Evolutionary conservation across 2,888 invertebrate species (phyloP).

Genomic region (Lasioglossum vierecki): DNA sequence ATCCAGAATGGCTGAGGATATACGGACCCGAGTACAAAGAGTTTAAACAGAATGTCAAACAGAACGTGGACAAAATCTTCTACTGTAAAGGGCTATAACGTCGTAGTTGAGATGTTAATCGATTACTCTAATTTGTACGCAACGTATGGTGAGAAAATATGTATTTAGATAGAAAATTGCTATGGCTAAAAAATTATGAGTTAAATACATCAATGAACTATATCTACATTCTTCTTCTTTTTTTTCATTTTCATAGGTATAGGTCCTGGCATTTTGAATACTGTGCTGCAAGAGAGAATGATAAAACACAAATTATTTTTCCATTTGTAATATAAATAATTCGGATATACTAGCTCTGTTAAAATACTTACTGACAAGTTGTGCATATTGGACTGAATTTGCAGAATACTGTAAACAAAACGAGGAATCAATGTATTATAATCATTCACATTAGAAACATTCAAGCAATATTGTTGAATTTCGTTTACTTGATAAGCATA

Average conservation of each 20-base stretch:
- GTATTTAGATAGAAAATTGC: conserved; percentile 49
- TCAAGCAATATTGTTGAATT: neutral
- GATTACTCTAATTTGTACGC: neutral
- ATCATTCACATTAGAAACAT: neutral
- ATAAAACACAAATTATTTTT: conserved; percentile 20
- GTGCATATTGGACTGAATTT: conserved; percentile 99
- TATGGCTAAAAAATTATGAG: conserved; percentile 32
- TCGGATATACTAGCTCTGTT: neutral
- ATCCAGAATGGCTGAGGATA: conserved; percentile 44
- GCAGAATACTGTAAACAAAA: conserved; percentile 93
- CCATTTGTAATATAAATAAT: neutral
- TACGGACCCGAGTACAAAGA: conserved; percentile 44
- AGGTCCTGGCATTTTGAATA: conserved; percentile 95
- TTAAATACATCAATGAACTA: conserved; percentile 71
- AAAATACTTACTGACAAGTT: conserved; percentile 95
- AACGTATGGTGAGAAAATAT: conserved; percentile 49
- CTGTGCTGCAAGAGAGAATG: conserved; percentile 89
- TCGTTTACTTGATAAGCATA: conserved; percentile 95
- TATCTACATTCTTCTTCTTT: conserved; percentile 88
- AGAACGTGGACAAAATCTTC: conserved; percentile 56
- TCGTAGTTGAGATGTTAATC: neutral
- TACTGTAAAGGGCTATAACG: conserved; percentile 69
- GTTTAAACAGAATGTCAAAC: conserved; percentile 35
- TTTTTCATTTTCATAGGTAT: conserved; percentile 92
- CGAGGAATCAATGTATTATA: conserved; percentile 50